Evolutionary conservation across 2,797 vertebrate genomes (phyloP).

Genomic region (Amazona finschi): DNA sequence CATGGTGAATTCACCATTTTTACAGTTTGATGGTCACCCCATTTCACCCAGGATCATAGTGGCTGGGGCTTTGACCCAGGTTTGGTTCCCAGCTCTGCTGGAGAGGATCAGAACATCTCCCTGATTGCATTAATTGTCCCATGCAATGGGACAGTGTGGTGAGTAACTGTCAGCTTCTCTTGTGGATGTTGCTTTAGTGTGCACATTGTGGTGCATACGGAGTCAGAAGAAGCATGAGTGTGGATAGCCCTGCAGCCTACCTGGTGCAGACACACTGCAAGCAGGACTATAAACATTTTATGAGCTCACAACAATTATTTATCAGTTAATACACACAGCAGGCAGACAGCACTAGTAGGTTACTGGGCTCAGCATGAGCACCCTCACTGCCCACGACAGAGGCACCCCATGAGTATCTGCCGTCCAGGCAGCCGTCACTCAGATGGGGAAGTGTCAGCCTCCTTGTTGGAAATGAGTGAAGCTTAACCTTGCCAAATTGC

Average conservation of each 20-base stretch:
- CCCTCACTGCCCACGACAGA: background rate
- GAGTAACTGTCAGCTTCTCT: background rate
- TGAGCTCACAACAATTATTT: background rate
- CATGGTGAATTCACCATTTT: background rate
- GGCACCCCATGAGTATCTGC: background rate
- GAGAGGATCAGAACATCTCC: background rate
- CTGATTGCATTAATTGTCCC: background rate
- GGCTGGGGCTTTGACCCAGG: background rate
- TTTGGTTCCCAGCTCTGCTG: background rate
- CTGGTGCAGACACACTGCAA: background rate
- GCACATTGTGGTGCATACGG: rapidly evolving
- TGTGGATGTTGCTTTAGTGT: rapidly evolving
- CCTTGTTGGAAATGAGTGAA: constrained; percentile 1
- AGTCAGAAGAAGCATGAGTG: background rate
- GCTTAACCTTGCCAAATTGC: background rate
- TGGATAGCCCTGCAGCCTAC: background rate
- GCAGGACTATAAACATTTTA: background rate
- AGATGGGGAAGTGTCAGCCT: background rate
- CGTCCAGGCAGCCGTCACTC: background rate
- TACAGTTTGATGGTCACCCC: background rate
- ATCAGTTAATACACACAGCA: background rate
- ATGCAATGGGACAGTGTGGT: rapidly evolving
- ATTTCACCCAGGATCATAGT: background rate
- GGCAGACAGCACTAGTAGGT: background rate
- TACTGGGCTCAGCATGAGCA: background rate